Evolutionary conservation across 2,888 invertebrate genomes (phyloP), one percentile per base, ranked within the genome.

Genomic region (Tryphoninae sp.): DNA sequence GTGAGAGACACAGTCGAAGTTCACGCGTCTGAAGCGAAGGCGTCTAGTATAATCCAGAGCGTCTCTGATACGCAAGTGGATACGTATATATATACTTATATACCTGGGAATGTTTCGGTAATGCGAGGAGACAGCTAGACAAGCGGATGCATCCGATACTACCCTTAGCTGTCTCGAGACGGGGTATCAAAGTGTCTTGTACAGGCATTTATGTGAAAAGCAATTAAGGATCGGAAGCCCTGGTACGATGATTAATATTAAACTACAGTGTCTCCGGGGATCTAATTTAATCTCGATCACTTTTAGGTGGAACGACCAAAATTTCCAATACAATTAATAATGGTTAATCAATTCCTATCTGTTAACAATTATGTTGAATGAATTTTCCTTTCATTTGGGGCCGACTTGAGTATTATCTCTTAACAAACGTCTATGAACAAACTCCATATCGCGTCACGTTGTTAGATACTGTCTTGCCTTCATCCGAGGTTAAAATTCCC

Each of bases 121-220:
- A 74, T 78, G 76, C 64, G 26, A 62, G 72, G 78, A 84, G 83
- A 81, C 82, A 81, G 86, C 79, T 79, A 84, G 81, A 83, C 82
- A 83, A 82, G 73, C 84, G 83, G 83, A 81, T 79, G 76, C 81
- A 81, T 69, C 61, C 62, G 71, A 64, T 64, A 61, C 58, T 49
- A 26, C 22, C 45, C 19, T 26, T 55, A 64, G 55, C 55, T 64
- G 67, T 45, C 33, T 22, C 0, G 51, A 22, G 68, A 33, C 71
- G 40, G 40, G 55, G 65, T 78, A 64, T 72, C 78, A 73, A 59
- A 78, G 67, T 72, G 69, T 73, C 73, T 78, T 59, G 67, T 76
- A 62, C 53, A 65, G 22, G 61, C 51, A 76, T 68, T 76, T 69
- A 61, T 40, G 23, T 53, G 68, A 42, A 68, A 69, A 69, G 76